A percentile compares a stretch with the other conserved stretches of the same genome.
phyloP scores from a whole-genome alignment of 2,888 invertebrate genomes.

The Rugalucina vietnamica region DNA sequence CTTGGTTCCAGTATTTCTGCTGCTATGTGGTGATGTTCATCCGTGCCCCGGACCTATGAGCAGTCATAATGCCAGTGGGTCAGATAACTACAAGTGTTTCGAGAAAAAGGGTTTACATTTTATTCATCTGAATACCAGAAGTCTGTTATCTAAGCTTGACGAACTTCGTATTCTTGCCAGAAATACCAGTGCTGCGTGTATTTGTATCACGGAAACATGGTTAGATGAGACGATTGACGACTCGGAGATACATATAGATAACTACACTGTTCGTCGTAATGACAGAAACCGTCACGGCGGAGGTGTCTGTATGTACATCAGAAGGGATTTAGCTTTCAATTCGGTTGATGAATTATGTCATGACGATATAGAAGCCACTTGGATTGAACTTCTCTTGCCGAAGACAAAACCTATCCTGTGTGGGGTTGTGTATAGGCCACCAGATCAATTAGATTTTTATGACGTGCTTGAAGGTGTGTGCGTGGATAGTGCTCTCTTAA shows the following conservation, averaged over 20 bases:
- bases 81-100: not conserved
- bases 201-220: slow-evolving; percentile 16
- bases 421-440: slow-evolving; percentile 32
- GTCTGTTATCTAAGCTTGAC: slow-evolving; percentile 18
- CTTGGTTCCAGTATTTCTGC: slow-evolving; percentile 8
- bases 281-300: slow-evolving; percentile 29
- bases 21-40: slow-evolving; percentile 10
- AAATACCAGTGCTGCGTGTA: slow-evolving; percentile 23
- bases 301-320: slow-evolving; percentile 27
- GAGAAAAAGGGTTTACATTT: slow-evolving; percentile 16
- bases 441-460: slow-evolving; percentile 19
- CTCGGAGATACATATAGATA: slow-evolving; percentile 9
- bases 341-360: slow-evolving; percentile 12
- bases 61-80: not conserved
- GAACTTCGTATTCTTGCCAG: not conserved
- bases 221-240: not conserved
- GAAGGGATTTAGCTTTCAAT: slow-evolving; percentile 25
- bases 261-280: slow-evolving; percentile 20
- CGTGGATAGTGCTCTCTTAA: not conserved
- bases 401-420: slow-evolving; percentile 33
- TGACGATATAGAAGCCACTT: slow-evolving; percentile 17
- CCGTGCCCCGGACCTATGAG: slow-evolving; percentile 5
- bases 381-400: slow-evolving; percentile 29
- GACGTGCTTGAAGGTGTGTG: slow-evolving; percentile 17
- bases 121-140: slow-evolving; percentile 20